Evolutionary conservation across 2,113 vertebrate species (phyloP).

Genomic region (Columba janthina): DNA sequence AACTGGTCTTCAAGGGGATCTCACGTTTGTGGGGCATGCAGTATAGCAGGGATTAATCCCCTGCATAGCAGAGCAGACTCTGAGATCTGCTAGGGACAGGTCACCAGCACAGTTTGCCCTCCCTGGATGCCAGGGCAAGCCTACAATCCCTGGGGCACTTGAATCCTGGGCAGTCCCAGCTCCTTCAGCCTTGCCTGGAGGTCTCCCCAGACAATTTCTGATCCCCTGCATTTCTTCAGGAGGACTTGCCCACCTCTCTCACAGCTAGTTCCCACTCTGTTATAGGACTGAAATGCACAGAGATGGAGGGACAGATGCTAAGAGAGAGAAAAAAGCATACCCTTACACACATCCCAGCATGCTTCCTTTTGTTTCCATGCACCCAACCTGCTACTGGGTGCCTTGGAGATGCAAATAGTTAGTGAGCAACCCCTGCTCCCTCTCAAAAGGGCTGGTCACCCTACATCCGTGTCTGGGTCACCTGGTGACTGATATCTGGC

Average conservation of each 20-base stretch:
- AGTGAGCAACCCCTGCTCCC: neutral
- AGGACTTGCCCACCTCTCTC: neutral
- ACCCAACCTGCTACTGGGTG: neutral
- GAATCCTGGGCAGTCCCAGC: accelerated
- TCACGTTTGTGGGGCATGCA: neutral
- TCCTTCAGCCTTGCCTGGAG: neutral
- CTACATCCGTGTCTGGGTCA: neutral
- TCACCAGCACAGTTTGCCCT: neutral
- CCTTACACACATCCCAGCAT: neutral
- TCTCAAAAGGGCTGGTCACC: neutral
- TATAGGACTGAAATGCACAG: neutral
- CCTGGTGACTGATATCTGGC: neutral
- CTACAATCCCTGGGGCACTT: neutral
- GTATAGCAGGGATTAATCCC: neutral
- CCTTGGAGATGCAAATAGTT: neutral
- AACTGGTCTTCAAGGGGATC: neutral
- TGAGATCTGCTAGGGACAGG: neutral
- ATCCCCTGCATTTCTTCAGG: neutral
- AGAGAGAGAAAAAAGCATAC: neutral
- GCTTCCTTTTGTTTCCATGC: neutral
- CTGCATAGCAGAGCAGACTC: neutral
- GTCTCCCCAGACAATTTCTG: neutral
- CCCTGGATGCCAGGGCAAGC: neutral
- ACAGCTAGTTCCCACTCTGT: neutral
- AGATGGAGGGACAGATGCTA: neutral